Evolutionary conservation across 2,113 vertebrate species (phyloP).

Genomic region (Laticauda colubrina): DNA sequence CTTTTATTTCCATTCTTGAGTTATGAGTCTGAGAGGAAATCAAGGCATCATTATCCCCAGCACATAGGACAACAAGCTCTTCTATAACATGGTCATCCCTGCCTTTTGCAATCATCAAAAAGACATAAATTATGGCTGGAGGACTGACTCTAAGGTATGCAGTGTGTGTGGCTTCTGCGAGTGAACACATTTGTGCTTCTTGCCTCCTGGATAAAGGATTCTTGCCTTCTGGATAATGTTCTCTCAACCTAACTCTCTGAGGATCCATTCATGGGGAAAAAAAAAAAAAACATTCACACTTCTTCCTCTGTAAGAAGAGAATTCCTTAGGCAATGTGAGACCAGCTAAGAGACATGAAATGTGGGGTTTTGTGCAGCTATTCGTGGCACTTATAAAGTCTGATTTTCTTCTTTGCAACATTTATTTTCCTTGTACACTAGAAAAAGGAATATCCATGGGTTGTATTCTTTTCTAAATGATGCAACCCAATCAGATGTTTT

Average conservation of each 20-base stretch:
- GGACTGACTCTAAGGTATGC: neutral
- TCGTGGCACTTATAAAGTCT: neutral
- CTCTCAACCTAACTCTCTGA: neutral
- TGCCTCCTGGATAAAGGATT: neutral
- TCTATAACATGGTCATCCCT: neutral
- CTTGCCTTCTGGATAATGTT: neutral
- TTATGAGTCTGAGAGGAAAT: neutral
- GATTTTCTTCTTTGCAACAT: neutral
- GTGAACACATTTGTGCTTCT: neutral
- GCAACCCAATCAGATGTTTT: neutral
- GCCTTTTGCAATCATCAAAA: neutral
- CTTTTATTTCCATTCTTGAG: constrained; percentile 29
- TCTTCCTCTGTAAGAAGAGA: neutral
- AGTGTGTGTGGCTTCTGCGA: neutral
- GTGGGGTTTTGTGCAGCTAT: neutral
- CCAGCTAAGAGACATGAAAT: neutral
- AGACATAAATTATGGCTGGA: neutral
- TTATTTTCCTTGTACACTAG: neutral
- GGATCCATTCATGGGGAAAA: neutral
- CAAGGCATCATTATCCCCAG: constrained; percentile 17
- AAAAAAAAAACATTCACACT: neutral
- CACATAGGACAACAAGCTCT: neutral
- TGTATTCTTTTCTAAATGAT: neutral
- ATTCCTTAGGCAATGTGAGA: neutral
- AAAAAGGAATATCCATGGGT: neutral